Evolutionary conservation across 2,113 vertebrate genomes (phyloP).

Genomic region (Platichthys stellatus): DNA sequence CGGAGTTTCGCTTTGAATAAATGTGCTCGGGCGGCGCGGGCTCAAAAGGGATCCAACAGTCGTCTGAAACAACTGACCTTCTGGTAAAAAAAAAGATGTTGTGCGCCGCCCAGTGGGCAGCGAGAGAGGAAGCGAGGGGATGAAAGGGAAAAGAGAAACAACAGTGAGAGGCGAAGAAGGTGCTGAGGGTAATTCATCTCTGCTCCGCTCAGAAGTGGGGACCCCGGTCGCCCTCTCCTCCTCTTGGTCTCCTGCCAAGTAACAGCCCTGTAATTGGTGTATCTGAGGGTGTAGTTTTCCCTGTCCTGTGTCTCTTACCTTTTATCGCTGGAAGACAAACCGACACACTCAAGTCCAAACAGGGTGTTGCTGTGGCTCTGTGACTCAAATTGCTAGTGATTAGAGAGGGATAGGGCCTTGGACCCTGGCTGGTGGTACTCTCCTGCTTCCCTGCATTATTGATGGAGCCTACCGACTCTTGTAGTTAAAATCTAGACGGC

Average conservation of each 20-base stretch:
- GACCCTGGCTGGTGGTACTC: slow-evolving; percentile 7
- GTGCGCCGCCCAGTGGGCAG: slow-evolving; percentile 26
- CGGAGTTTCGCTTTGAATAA: slow-evolving; percentile 50
- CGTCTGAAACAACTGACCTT: slow-evolving; percentile 47
- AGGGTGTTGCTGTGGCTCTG: slow-evolving; percentile 31
- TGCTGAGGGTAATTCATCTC: slow-evolving; percentile 49
- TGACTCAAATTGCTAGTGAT: slow-evolving; percentile 71
- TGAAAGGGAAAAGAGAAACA: slow-evolving; percentile 39
- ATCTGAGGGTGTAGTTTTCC: slow-evolving; percentile 29
- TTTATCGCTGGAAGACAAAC: slow-evolving; percentile 39
- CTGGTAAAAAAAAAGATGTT: slow-evolving; percentile 17
- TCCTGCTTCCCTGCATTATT: slow-evolving; percentile 62
- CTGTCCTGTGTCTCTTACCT: slow-evolving; percentile 5
- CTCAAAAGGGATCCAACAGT: slow-evolving; percentile 42
- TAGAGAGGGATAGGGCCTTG: slow-evolving; percentile 46
- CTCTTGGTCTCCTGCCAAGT: slow-evolving; percentile 51
- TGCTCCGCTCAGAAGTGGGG: slow-evolving; percentile 43
- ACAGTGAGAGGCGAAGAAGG: slow-evolving; percentile 34
- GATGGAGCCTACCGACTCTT: slow-evolving; percentile 46
- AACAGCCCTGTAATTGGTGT: slow-evolving; percentile 30
- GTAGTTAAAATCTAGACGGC: slow-evolving; percentile 52
- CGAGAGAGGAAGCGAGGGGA: slow-evolving; percentile 19
- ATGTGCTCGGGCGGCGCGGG: slow-evolving; percentile 17
- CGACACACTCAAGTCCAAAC: slow-evolving; percentile 36
- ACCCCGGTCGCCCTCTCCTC: slow-evolving; percentile 36